Evolutionary conservation across 2,797 vertebrate species (phyloP).

Genomic region (Antrozous pallidus): DNA sequence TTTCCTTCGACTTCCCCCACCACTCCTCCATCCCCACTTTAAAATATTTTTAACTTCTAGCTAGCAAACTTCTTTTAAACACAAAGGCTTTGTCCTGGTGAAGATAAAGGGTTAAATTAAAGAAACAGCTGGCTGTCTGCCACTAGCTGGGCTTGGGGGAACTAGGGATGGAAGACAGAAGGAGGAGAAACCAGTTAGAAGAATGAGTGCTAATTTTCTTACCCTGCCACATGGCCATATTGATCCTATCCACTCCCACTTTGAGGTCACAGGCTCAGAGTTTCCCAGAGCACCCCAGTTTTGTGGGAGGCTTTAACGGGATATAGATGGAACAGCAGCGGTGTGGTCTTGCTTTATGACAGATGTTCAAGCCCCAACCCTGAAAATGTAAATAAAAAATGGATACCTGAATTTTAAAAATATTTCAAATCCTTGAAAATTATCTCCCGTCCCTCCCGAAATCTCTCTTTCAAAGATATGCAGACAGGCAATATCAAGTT

Average conservation of each 20-base stretch:
- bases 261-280: constrained; percentile 44
- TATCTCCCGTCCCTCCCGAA: not conserved
- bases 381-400: constrained; percentile 66
- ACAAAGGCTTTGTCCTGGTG: constrained; percentile 31
- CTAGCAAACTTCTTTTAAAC: constrained; percentile 53
- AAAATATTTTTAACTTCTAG: constrained; percentile 43
- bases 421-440: constrained; percentile 41
- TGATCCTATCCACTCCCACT: constrained; percentile 54
- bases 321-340: not conserved
- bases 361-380: constrained; percentile 30
- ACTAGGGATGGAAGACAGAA: constrained; percentile 7
- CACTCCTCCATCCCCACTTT: not conserved
- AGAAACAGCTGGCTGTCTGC: constrained; percentile 66
- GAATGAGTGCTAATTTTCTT: constrained; percentile 64
- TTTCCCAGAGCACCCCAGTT: constrained; percentile 50
- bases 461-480: constrained; percentile 24
- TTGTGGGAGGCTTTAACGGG: not conserved
- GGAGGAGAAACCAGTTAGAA: constrained; percentile 66
- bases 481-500: not conserved
- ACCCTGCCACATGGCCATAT: constrained; percentile 76
- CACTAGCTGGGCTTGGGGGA: not conserved
- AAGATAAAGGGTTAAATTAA: constrained; percentile 70
- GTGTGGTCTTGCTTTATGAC: constrained; percentile 32
- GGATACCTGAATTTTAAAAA: constrained; percentile 27
- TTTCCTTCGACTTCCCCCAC: not conserved